Percentiles rank a stretch among this genome's conserved stretches.
phyloP scores from a whole-genome alignment of 1,140 invertebrate species.

The Pentalonia nigronervosa region DNA sequence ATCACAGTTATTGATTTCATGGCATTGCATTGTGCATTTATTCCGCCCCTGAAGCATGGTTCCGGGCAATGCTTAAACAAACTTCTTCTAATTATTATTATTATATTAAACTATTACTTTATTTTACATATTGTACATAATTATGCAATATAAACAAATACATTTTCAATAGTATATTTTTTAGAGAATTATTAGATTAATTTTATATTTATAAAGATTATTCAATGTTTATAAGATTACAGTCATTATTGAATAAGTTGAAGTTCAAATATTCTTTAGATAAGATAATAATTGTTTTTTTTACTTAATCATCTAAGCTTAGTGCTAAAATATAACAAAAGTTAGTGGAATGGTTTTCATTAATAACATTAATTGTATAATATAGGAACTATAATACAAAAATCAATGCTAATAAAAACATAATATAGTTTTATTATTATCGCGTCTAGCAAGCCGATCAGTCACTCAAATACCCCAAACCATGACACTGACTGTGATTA shows the following conservation, averaged over 20 bases:
- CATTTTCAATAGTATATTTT: neutral
- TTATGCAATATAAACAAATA: neutral
- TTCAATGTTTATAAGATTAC: neutral
- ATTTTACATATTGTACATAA: neutral
- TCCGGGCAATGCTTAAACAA: too few species aligned
- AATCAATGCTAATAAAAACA: too few species aligned
- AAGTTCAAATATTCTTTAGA: neutral
- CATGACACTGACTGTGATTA: too few species aligned
- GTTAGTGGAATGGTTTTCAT: too few species aligned
- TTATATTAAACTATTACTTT: neutral
- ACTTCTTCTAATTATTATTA: neutral
- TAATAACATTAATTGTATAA: too few species aligned
- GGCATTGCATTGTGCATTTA: too few species aligned
- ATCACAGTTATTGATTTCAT: too few species aligned
- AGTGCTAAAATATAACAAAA: neutral
- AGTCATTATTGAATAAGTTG: neutral
- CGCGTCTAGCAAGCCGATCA: too few species aligned
- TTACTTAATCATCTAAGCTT: neutral
- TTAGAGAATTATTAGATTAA: neutral
- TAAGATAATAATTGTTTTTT: neutral
- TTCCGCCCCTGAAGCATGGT: too few species aligned
- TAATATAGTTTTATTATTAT: too few species aligned
- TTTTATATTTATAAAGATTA: neutral
- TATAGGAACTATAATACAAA: too few species aligned
- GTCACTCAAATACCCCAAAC: too few species aligned